phyloP scores from a whole-genome alignment of 2,113 vertebrate species.

The Salvelinus namaycush region DNA sequence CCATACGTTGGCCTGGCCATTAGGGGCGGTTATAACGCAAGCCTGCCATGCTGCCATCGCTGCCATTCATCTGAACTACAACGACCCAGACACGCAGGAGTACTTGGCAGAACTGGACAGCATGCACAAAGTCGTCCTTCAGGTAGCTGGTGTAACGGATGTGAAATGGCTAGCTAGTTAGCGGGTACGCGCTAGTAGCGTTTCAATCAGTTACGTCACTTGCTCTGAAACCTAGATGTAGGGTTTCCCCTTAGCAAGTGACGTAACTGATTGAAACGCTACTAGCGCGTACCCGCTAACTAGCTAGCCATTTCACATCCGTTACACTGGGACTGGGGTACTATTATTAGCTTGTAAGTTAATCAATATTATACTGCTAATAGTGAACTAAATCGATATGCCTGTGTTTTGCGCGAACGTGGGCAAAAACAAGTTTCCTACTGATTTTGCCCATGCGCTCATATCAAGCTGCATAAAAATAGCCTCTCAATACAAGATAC shows the following conservation, averaged over 20 bases:
- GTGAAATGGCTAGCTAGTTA: no score
- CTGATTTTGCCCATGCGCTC: neutral
- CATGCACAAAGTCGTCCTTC: conserved; percentile 93
- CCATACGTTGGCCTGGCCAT: conserved; percentile 80
- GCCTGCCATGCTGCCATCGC: conserved; percentile 88
- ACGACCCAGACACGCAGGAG: conserved; percentile 77
- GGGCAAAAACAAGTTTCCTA: no score
- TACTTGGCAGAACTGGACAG: conserved; percentile 80
- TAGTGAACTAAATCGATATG: neutral
- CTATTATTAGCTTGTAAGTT: neutral
- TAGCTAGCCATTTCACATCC: no score
- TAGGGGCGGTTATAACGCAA: conserved; percentile 88
- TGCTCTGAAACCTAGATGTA: no score
- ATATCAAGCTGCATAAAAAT: neutral
- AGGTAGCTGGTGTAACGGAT: no score
- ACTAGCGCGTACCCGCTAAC: no score
- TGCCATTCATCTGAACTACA: conserved; percentile 77
- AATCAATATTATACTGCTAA: neutral
- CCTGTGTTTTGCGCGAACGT: neutral
- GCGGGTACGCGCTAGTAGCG: no score
- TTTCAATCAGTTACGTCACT: no score
- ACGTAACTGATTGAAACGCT: no score
- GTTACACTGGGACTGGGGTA: neutral
- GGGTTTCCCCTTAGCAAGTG: no score
- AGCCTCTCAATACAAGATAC: neutral